Evolutionary conservation across 2,113 vertebrate genomes (phyloP), one percentile per base, ranked within the genome.

Genomic region (Mirounga angustirostris): DNA sequence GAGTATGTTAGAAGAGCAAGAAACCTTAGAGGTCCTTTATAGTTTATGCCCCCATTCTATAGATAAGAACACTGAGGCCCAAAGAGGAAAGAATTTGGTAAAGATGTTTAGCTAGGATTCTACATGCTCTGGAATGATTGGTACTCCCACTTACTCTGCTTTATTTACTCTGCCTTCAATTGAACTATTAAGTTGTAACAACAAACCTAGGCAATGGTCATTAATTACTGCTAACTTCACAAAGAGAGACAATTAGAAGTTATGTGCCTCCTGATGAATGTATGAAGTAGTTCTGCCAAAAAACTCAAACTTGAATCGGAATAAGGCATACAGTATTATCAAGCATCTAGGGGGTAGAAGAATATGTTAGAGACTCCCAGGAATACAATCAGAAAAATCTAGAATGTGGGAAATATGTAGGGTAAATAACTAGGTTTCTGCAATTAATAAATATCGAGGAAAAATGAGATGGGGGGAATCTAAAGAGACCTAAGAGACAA

Each of bases 1-100:
- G 65, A 82, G 18, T 78, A 76, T 88, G 1, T 87, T 63, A 92
- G n/a, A 71, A 87, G 50, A 94, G 67, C 58, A 87, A 96, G 46
- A 78, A 91, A 65, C n/a, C 30, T 65, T 85, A 92, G 43, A 69
- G 40, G 30, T 81, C 16, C 9, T 71, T 69, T 50, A 69, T 28
- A 81, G n/a, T 86, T 65, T 95, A 36, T 28, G 76, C 3, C 11
- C 4, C 30, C 16, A 86, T 78, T 96, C 46, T 83, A 56, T 52
- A 91, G 46, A 58, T 26, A 63, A 89, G 59, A 56, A 93, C 93
- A 95, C n/a, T 85, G 46, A 91, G 74, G 61, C 11, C 26, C 30
- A n/a, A 87, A 91, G 13, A 58, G 19, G 14, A 36, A 50, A 86
- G 50, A 50, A 91, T 56, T 63, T 96, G 63, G 54, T 46, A 73